Conservation (phyloP, 2,113 vertebrate species). For the Hoplias malabaricus region DNA sequence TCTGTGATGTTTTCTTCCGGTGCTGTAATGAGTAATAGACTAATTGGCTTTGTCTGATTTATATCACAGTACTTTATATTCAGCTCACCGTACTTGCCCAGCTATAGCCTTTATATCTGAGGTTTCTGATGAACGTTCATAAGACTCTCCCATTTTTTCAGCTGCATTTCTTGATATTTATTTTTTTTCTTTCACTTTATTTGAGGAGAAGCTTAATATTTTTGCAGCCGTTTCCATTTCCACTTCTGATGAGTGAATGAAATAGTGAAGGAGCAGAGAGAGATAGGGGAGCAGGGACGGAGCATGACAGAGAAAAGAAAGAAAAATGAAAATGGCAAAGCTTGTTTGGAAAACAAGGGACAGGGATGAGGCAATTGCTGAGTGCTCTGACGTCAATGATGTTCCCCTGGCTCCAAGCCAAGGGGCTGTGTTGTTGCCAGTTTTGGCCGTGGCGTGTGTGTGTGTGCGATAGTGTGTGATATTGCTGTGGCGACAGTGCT, state of each 20-base stretch:
- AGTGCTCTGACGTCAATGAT: conserved; percentile 79
- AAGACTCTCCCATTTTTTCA: not conserved
- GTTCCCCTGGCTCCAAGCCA: conserved; percentile 78
- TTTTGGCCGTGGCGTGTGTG: conserved; percentile 33
- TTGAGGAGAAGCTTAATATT: conserved; percentile 9
- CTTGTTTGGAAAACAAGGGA: conserved; percentile 79
- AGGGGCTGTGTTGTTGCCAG: conserved; percentile 49
- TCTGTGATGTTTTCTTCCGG: too few relatives aligned
- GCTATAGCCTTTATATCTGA: too few relatives aligned
- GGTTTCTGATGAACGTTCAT: too few relatives aligned
- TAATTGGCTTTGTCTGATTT: too few relatives aligned
- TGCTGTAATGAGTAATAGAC: too few relatives aligned
- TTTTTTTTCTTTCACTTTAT: not conserved
- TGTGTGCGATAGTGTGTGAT: conserved; percentile 50
- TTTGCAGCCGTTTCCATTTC: conserved; percentile 30
- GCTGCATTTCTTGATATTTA: not conserved
- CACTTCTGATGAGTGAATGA: conserved; percentile 25
- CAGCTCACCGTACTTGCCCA: too few relatives aligned
- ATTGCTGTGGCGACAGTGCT: conserved; percentile 55
- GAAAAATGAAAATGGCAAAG: conserved; percentile 65
- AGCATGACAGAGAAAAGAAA: conserved; percentile 55
- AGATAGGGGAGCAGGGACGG: not conserved
- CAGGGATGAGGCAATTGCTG: conserved; percentile 76
- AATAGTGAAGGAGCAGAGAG: conserved; percentile 15
- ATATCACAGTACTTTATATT: too few relatives aligned